Evolutionary conservation across 2,113 vertebrate species (phyloP), one percentile per base, ranked within the genome.

Genomic region (Scomber japonicus): DNA sequence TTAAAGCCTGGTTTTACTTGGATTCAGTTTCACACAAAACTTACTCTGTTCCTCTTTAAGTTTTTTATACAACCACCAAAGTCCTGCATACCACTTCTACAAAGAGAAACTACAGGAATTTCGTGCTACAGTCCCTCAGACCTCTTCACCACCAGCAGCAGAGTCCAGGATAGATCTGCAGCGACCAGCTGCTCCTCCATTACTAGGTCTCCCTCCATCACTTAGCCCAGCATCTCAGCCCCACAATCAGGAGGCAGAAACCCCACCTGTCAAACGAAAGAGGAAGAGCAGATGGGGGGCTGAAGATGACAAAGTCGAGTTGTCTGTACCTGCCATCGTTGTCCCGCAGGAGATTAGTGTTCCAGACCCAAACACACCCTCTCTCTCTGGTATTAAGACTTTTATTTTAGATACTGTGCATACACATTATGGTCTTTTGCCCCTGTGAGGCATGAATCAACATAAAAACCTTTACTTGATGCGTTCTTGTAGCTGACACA

Each of bases 271-370:
- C 2, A 99, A 99, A 76, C 96, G 96, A 81, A 99, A 97, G 88
- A 91, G 97, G 75, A 99, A 99, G 94, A 99, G 98, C 89, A 92
- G 98, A 19, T 99, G 98, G 98, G 98, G 98, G 0, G 96, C 98
- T 0, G 97, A 97, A 71, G 96, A 97, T 12, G 97, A 99, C 56
- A 97, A 97, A 84, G 96, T 98, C 13, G 96, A 97, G 0, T 21
- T 99, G 40, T 96, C 96, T 0, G 21, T 92, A 53, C 92, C 92
- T 15, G 30, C 87, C 1, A 63, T 95, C 53, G 16, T 94, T 68
- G 46, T 90, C 53, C 96, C 96, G 82, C 95, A 0, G 2, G 91
- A 93, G 30, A 88, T 94, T 71, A 83, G 27, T 49, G 40, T 88
- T 46, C 64, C 71, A 12, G 93, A 94, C 30, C 75, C 82, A 0